Evolutionary conservation across 2,113 vertebrate genomes (phyloP).

Genomic region (Litocranius walleri): DNA sequence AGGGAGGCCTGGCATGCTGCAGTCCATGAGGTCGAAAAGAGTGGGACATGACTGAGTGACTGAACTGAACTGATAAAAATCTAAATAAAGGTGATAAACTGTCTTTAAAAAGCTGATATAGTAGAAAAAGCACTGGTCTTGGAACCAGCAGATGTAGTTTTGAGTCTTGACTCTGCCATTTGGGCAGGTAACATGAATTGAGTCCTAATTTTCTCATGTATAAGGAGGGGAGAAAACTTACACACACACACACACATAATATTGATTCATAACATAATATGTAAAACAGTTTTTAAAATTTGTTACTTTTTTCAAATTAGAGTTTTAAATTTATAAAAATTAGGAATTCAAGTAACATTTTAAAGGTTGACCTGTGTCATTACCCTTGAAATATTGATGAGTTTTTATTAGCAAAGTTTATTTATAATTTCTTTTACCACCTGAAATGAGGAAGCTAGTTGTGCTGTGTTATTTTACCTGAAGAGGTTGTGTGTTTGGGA

Average conservation of each 20-base stretch:
- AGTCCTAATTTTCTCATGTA: not conserved
- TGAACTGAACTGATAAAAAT: not conserved
- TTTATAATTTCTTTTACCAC: constrained; percentile 18
- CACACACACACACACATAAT: not conserved
- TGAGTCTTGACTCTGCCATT: not conserved
- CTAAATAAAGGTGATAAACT: not conserved
- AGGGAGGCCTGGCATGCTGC: not conserved
- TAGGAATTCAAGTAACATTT: not conserved
- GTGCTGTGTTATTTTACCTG: not conserved
- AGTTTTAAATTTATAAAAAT: constrained; percentile 35
- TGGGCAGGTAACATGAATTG: not conserved
- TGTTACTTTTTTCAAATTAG: not conserved
- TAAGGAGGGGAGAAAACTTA: not conserved
- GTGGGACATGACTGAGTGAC: not conserved
- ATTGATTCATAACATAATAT: not conserved
- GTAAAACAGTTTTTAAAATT: not conserved
- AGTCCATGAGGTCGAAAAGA: not conserved
- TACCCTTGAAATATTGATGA: not conserved
- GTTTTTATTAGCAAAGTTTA: constrained; percentile 2
- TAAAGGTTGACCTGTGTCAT: not conserved
- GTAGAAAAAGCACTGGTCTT: not conserved
- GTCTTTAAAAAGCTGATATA: not conserved
- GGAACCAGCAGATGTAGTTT: not conserved
- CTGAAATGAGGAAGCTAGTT: not conserved
- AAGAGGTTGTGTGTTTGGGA: not conserved